Evolutionary conservation across 92 coral and sea anemone genomes (phyloP).

Genomic region (Parazoanthus swiftii): DNA sequence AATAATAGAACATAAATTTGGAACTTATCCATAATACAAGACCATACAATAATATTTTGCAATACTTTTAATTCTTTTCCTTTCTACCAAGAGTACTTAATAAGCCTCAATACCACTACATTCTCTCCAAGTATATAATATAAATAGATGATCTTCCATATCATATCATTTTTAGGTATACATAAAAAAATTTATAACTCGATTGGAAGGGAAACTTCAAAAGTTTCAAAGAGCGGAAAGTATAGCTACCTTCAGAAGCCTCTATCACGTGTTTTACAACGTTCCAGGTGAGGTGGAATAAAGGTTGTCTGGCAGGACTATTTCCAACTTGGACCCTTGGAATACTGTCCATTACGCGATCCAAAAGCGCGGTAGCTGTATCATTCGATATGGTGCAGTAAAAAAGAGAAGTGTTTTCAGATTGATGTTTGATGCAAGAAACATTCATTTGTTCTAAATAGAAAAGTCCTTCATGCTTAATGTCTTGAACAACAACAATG

Average conservation of each 20-base stretch:
- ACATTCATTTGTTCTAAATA: too few relatives aligned
- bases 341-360: constrained; percentile 12
- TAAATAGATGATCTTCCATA: too few relatives aligned
- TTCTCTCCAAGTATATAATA: too few relatives aligned
- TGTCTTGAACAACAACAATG: too few relatives aligned
- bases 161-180: neutral
- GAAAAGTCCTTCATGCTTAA: too few relatives aligned
- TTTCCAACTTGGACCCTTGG: constrained; percentile 14
- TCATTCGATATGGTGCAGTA: neutral
- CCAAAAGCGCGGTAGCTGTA: constrained; percentile 13
- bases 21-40: too few relatives aligned
- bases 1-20: neutral
- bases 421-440: neutral
- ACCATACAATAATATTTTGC: too few relatives aligned
- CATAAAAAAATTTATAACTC: too few relatives aligned
- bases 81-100: neutral
- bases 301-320: neutral
- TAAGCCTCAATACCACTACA: neutral
- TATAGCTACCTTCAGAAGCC: neutral
- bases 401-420: neutral
- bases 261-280: neutral
- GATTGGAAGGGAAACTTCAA: neutral
- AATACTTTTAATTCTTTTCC: too few relatives aligned
- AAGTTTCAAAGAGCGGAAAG: too few relatives aligned
- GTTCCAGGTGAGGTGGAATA: constrained; percentile 3